Evolutionary conservation across 2,888 invertebrate species (phyloP), one percentile per base, ranked within the genome.

Genomic region (Melangyna quadrimaculata): DNA sequence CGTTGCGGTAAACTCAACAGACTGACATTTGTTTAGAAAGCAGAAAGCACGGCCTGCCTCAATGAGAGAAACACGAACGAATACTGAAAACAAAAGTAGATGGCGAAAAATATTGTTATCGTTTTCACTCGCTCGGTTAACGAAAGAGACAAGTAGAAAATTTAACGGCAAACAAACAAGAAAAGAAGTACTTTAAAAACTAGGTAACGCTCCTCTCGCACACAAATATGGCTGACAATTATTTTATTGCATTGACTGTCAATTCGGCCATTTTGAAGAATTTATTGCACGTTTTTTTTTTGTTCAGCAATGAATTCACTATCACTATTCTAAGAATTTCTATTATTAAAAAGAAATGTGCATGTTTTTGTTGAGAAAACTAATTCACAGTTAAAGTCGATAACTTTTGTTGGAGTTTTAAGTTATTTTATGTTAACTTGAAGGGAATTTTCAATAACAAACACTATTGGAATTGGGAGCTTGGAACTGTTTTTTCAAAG

Each of bases 241-340:
- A 65, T 45, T 29, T 29, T 65, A 63, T 63, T 79, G 75, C 65
- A 48, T 79, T 79, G 65, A 63, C 72, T 69, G 80, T 80, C 80
- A 77, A 77, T 72, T 77, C 86, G 86, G 86, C 86, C 86, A 86
- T 86, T 86, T 86, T 86, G 86, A 57, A 27, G 5, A 55, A 73
- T 72, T 67, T 29, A 40, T 57, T 51, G 73, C 57, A 69, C n/a
- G 63, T 63, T 37, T 70, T 45, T 71, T 43, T 63, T 61, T 55
- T 12, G 17, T 40, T 61, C 6, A 10, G 35, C 14, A 57, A 35
- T 22, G 35, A 14, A 35, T 57, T 57, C 32, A 51, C 12, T n/a
- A 4, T 9, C 61, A 35, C 24, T 63, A 29, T 29, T 19, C n/a
- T 48, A 27, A 22, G 0, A 32, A 2, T 55, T 17, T 55, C 17